Conservation (phyloP, 2,797 vertebrate species). For the Meriones psammophilus region DNA sequence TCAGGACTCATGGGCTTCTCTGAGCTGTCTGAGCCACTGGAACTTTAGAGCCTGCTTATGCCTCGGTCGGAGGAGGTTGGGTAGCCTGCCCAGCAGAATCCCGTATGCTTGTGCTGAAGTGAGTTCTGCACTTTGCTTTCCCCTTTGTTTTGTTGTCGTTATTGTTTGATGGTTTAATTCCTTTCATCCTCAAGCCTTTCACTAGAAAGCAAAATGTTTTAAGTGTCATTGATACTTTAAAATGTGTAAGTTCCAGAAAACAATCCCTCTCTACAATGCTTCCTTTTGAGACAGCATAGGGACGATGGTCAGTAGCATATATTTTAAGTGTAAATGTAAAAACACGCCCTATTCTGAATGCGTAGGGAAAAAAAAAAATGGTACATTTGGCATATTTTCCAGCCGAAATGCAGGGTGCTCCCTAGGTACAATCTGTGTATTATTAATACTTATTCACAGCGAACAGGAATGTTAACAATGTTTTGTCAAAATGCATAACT, state of each 20-base stretch:
- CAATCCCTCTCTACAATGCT: conserved; percentile 37
- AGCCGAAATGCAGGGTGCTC: conserved; percentile 59
- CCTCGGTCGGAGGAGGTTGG: not conserved
- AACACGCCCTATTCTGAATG: conserved; percentile 47
- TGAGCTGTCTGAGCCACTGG: not conserved
- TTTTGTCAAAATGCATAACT: conserved; percentile 80
- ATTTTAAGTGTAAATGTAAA: conserved; percentile 67
- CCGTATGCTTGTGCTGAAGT: not conserved
- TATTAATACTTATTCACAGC: conserved; percentile 77
- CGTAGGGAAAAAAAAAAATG: conserved; percentile 6
- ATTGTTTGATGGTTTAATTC: conserved; percentile 34
- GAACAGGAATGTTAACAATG: conserved; percentile 77
- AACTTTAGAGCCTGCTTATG: not conserved
- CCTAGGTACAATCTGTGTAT: conserved; percentile 72
- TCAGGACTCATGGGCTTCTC: not conserved
- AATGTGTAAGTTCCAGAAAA: conserved; percentile 19
- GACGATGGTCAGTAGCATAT: conserved; percentile 23
- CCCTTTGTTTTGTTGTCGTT: not conserved
- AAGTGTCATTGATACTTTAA: conserved; percentile 35
- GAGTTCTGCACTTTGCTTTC: not conserved
- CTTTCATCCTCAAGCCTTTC: conserved; percentile 66
- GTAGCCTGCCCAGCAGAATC: not conserved
- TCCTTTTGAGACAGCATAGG: conserved; percentile 39
- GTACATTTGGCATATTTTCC: conserved; percentile 66
- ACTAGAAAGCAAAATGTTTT: conserved; percentile 58